These are phyloP conservation scores for Esperia sulphurella DNA, from an alignment of 2,888 invertebrate genomes.

Conservation along the genomic window DNA sequence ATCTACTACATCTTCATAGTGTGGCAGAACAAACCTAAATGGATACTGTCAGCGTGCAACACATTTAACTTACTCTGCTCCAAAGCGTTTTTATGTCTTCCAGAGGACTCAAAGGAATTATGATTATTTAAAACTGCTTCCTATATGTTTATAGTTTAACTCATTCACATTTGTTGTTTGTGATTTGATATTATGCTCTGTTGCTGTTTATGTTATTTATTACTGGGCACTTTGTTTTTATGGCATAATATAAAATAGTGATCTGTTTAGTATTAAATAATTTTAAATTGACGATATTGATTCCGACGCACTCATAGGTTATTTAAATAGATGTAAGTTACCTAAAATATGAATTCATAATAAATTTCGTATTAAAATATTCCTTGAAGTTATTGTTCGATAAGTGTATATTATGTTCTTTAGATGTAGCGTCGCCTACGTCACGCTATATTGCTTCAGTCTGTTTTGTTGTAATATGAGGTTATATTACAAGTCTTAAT, in stretches of 20 bases:
- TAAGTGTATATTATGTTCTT: background rate
- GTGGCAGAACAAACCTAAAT: conserved; percentile 87
- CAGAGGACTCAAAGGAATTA: conserved; percentile 82
- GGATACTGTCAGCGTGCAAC: conserved; percentile 83
- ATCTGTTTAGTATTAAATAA: conserved; percentile 5
- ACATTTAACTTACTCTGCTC: conserved; percentile 86
- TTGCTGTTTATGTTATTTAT: conserved; percentile 3
- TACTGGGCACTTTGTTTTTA: background rate
- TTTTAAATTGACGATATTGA: conserved; percentile 12
- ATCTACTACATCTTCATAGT: conserved; percentile 91
- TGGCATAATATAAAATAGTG: background rate
- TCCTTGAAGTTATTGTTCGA: background rate
- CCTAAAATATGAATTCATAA: conserved; percentile 18
- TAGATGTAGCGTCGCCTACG: too few relatives aligned
- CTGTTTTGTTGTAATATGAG: too few relatives aligned
- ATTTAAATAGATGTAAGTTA: conserved; percentile 6
- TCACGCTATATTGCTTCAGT: too few relatives aligned
- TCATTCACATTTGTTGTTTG: background rate
- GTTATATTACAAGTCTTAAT: too few relatives aligned
- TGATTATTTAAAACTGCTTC: conserved; percentile 32
- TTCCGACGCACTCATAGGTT: conserved; percentile 15
- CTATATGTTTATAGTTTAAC: background rate
- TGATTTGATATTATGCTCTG: conserved; percentile 5
- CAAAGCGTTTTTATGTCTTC: conserved; percentile 89
- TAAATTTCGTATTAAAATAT: conserved; percentile 22